Percentiles rank a stretch among this genome's conserved stretches.
Conservation (phyloP, 2,797 vertebrate species). For the Erithacus rubecula region DNA sequence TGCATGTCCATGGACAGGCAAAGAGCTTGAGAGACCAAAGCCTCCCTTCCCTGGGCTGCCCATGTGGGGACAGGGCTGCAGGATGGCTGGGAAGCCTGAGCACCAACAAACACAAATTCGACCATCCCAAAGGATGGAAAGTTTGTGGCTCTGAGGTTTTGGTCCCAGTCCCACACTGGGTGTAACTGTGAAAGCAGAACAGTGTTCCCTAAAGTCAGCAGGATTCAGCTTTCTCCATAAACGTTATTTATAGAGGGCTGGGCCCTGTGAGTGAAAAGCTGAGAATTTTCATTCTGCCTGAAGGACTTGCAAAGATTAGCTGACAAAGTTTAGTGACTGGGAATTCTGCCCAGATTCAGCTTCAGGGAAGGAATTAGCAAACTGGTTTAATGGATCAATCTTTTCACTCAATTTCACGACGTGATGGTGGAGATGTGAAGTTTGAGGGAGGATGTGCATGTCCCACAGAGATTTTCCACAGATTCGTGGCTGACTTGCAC, state of each 20-base stretch:
- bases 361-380: background rate
- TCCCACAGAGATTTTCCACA: background rate
- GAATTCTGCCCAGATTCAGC: slow-evolving; percentile 1
- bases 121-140: background rate
- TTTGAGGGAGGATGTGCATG: background rate
- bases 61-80: background rate
- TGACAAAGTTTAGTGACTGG: slow-evolving; percentile 16
- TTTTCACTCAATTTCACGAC: background rate
- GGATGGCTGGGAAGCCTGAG: background rate
- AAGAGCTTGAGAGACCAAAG: background rate
- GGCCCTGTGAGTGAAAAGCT: background rate
- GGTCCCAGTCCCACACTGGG: background rate
- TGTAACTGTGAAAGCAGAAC: slow-evolving; percentile 30
- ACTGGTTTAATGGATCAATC: background rate
- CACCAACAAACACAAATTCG: accelerated
- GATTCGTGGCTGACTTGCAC: background rate
- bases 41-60: background rate
- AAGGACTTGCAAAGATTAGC: background rate
- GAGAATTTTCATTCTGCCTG: slow-evolving; percentile 14
- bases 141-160: background rate
- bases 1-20: background rate
- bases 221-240: background rate
- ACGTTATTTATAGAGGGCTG: background rate
- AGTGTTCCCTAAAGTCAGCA: background rate
- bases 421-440: background rate